Conservation (phyloP, 2,797 vertebrate species). For the Brachymystax lenok region DNA sequence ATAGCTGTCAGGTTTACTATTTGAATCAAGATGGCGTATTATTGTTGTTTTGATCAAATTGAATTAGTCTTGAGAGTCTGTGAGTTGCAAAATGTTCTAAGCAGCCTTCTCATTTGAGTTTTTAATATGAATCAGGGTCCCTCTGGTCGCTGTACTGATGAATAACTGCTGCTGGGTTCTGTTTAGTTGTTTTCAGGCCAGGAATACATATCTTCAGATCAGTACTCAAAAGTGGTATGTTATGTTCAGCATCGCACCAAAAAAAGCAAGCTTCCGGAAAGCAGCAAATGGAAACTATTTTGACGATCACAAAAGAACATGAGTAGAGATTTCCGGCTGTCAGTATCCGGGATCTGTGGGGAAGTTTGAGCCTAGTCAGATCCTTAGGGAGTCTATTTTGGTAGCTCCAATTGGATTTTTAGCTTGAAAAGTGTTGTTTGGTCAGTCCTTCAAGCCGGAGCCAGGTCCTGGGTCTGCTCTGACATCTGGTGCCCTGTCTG, state of each 20-base stretch:
- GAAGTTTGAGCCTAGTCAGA: constrained; percentile 42
- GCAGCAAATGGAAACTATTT: constrained; percentile 15
- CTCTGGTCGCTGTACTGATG: not conserved
- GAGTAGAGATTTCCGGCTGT: constrained; percentile 25
- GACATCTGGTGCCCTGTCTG: constrained; percentile 80
- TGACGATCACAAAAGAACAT: not conserved
- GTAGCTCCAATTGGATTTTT: constrained; percentile 64
- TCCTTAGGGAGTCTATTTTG: constrained; percentile 64
- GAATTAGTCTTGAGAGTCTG: constrained; percentile 33
- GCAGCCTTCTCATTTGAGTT: not conserved
- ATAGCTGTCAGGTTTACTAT: constrained; percentile 57
- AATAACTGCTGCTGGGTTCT: constrained; percentile 13
- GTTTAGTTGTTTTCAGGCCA: not conserved
- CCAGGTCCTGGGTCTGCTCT: constrained; percentile 61
- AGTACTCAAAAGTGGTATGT: not conserved
- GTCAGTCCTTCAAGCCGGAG: constrained; percentile 43
- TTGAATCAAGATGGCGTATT: constrained; percentile 30
- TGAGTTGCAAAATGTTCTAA: no score
- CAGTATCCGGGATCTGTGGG: constrained; percentile 44
- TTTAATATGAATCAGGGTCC: not conserved
- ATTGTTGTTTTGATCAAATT: constrained; percentile 33
- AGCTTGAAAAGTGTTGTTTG: constrained; percentile 73
- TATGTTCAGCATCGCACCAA: constrained; percentile 10
- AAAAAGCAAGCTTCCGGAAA: constrained; percentile 29
- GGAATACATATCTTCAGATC: not conserved